Percentiles rank a stretch among this genome's conserved stretches.
Evolutionary conservation across 1,140 invertebrate genomes (phyloP).

Genomic region (Aleiodes sp.): DNA sequence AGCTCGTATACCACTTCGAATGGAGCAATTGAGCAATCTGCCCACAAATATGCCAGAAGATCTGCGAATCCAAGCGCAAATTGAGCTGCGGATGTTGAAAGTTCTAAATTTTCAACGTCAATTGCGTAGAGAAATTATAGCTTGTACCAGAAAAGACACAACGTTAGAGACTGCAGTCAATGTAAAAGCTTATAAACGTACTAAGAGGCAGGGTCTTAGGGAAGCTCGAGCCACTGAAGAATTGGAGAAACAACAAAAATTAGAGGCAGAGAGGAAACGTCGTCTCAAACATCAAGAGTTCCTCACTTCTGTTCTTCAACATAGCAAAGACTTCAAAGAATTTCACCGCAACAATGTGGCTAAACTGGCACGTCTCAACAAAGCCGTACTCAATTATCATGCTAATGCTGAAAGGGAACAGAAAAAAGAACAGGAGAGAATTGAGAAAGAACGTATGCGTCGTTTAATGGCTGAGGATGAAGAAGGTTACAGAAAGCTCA

Average conservation of each 20-base stretch:
- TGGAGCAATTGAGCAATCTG: conserved; percentile 83
- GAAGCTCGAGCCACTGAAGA: conserved; percentile 98
- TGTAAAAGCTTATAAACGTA: conserved; percentile 95
- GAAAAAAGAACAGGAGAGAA: conserved; percentile 98
- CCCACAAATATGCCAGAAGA: conserved; percentile 93
- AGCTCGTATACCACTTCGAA: conserved; percentile 82
- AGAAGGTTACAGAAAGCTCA: conserved; percentile 94
- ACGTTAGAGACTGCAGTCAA: conserved; percentile 96
- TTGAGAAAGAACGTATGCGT: conserved; percentile 98
- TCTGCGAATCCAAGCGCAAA: conserved; percentile 90
- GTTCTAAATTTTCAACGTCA: conserved; percentile 96
- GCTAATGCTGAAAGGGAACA: conserved; percentile 98
- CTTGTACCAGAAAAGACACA: conserved; percentile 91
- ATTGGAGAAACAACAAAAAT: conserved; percentile 97
- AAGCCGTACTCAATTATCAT: conserved; percentile 95
- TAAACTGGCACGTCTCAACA: conserved; percentile 90
- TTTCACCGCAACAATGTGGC: conserved; percentile 91
- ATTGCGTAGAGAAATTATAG: conserved; percentile 82
- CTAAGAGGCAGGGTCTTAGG: conserved; percentile 92
- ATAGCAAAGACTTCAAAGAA: conserved; percentile 98
- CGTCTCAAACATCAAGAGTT: conserved; percentile 97
- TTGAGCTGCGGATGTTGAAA: conserved; percentile 91
- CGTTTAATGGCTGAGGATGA: conserved; percentile 97
- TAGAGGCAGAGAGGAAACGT: conserved; percentile 95
- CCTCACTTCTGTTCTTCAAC: conserved; percentile 92